Evolutionary conservation across 2,113 vertebrate species (phyloP), one percentile per base, ranked within the genome.

Genomic region (Pollachius pollachius): DNA sequence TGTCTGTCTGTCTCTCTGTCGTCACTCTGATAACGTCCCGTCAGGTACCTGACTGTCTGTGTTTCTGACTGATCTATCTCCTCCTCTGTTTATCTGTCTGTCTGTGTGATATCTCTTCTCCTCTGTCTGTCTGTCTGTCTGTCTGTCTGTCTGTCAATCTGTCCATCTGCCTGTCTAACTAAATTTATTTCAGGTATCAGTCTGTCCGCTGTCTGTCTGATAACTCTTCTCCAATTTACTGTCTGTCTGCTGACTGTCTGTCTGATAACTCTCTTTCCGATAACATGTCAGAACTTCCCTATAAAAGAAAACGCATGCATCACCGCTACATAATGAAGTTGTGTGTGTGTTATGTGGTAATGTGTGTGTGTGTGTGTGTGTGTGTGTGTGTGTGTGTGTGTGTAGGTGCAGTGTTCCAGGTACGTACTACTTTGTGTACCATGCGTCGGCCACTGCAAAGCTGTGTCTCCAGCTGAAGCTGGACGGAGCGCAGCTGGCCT

Each of bases 351-450:
- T 54, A 5, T 54, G 16, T 54, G n/a, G 1, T n/a, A n/a, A 23
- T 23, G 21, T 9, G 12, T 15, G 12, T 27, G 16, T 25, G 25
- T 62, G 19, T 19, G n/a, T 21, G 59, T 63, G 25, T 37, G 62
- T 63, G 62, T 63, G 25, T 63, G 61, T 17, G 27, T 64, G 52
- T 65, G 17, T 64, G 48, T 54, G 19, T 76, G 60, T 54, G 62
- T 62, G 3, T n/a, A 89, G 87, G 67, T 87, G 83, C 65, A 74
- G 71, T 3, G 16, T 85, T 11, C 11, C 81, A 0, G 86, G 85
- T 6, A 86, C 63, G 0, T 87, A 89, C 70, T 86, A 80, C 81
- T 86, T 89, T 62, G 84, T 80, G 71, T 89, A n/a, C 34, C 87
- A 89, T 23, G 84, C 87, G 1, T 77, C 85, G 5, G 0, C 81